phyloP scores from a whole-genome alignment of 2,888 invertebrate species.

The Tachystola acroxantha region DNA sequence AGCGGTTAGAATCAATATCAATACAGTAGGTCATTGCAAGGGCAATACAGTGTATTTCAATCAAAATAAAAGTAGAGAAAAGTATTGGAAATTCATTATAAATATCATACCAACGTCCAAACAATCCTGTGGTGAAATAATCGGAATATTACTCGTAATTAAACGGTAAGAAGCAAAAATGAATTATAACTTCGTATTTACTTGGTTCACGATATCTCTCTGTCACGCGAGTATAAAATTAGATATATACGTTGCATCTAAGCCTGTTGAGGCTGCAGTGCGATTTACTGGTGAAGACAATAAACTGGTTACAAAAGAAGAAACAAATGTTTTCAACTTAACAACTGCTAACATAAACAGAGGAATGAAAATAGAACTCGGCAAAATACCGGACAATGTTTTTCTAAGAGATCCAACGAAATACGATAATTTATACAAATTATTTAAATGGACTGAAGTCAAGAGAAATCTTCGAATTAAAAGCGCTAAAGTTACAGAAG shows the following conservation, averaged over 20 bases:
- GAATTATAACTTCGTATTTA: not conserved
- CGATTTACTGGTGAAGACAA: slow-evolving; percentile 30
- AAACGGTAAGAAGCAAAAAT: not conserved
- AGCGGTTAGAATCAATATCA: no score
- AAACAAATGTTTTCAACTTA: slow-evolving; percentile 44
- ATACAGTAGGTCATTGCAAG: no score
- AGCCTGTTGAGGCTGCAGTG: slow-evolving; percentile 23
- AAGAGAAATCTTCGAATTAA: slow-evolving; percentile 33
- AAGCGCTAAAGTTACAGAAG: slow-evolving; percentile 33
- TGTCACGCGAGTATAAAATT: slow-evolving; percentile 34
- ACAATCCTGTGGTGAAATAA: no score
- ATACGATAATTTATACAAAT: slow-evolving; percentile 39
- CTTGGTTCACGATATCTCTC: slow-evolving; percentile 4
- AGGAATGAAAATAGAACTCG: slow-evolving; percentile 44
- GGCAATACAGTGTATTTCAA: no score
- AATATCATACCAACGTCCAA: no score
- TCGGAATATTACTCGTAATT: no score
- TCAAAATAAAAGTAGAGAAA: no score
- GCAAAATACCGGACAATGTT: slow-evolving; percentile 41
- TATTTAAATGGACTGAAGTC: slow-evolving; percentile 46
- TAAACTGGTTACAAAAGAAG: slow-evolving; percentile 40
- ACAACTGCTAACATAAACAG: slow-evolving; percentile 41
- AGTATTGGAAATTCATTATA: no score
- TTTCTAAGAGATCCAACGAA: slow-evolving; percentile 51
- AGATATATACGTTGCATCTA: slow-evolving; percentile 31